Evolutionary conservation across 2,888 invertebrate genomes (phyloP).

Genomic region (Danaus chrysippus): DNA sequence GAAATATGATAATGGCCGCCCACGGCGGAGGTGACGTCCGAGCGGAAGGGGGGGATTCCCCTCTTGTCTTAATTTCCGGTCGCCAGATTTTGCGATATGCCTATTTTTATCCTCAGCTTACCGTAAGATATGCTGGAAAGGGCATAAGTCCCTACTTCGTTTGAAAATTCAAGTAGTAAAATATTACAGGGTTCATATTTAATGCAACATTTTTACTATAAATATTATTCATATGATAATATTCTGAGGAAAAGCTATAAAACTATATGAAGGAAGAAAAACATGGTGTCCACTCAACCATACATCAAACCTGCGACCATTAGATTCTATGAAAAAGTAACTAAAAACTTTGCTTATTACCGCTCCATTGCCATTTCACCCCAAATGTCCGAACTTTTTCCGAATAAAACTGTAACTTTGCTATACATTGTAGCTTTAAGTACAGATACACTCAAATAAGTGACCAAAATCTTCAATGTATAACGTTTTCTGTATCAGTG

Average conservation of each 20-base stretch:
- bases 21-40: slow-evolving; percentile 67
- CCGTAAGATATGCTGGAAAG: slow-evolving; percentile 23
- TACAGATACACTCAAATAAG: neutral
- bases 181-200: neutral
- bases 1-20: slow-evolving; percentile 58
- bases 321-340: slow-evolving; percentile 53
- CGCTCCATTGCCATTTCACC: slow-evolving; percentile 34
- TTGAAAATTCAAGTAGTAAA: neutral
- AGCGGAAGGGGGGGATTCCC: slow-evolving; percentile 50
- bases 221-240: neutral
- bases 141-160: slow-evolving; percentile 15
- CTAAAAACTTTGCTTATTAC: slow-evolving; percentile 59
- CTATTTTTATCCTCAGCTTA: slow-evolving; percentile 39
- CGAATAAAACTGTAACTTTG: slow-evolving; percentile 5
- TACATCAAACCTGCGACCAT: slow-evolving; percentile 50
- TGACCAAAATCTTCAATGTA: slow-evolving; percentile 4
- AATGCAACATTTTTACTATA: neutral
- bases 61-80: slow-evolving; percentile 75
- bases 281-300: slow-evolving; percentile 43
- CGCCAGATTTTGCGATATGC: slow-evolving; percentile 57
- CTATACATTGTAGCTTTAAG: slow-evolving; percentile 26
- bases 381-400: slow-evolving; percentile 18
- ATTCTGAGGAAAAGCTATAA: slow-evolving; percentile 13
- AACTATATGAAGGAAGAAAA: slow-evolving; percentile 37
- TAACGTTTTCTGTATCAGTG: neutral